Conservation (phyloP, 2,888 invertebrate species). For the Aricia artaxerxes region DNA sequence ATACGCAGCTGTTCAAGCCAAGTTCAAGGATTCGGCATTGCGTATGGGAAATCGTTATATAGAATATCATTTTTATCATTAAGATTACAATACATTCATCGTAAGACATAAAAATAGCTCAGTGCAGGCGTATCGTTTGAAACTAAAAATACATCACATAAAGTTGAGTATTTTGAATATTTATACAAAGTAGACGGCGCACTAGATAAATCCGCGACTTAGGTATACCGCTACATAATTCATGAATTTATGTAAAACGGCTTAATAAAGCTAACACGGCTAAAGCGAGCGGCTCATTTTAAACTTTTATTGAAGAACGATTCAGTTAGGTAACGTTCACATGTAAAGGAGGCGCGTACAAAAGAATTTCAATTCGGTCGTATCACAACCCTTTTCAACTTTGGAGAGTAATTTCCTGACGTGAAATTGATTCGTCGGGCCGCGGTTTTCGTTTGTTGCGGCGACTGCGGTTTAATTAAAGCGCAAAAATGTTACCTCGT, state of each 20-base stretch:
- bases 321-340: conserved; percentile 72
- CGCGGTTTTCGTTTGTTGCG: conserved; percentile 70
- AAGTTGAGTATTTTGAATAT: conserved; percentile 30
- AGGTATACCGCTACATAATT: conserved; percentile 26
- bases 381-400: conserved; percentile 49
- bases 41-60: neutral
- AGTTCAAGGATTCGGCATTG: neutral
- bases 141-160: neutral
- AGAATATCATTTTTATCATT: neutral
- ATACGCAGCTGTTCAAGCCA: neutral
- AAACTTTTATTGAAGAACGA: conserved; percentile 64
- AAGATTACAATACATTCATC: too few relatives aligned
- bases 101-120: neutral
- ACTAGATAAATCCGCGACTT: conserved; percentile 16
- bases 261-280: conserved; percentile 31
- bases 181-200: conserved; percentile 16
- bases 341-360: conserved; percentile 69
- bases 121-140: neutral
- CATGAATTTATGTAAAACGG: conserved; percentile 31
- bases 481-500: conserved; percentile 44
- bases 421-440: conserved; percentile 76
- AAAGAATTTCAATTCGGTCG: conserved; percentile 78
- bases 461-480: conserved; percentile 69
- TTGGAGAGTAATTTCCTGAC: conserved; percentile 74
- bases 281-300: conserved; percentile 35